phyloP scores from a whole-genome alignment of 2,888 invertebrate genomes.

The Limnephilus marmoratus region DNA sequence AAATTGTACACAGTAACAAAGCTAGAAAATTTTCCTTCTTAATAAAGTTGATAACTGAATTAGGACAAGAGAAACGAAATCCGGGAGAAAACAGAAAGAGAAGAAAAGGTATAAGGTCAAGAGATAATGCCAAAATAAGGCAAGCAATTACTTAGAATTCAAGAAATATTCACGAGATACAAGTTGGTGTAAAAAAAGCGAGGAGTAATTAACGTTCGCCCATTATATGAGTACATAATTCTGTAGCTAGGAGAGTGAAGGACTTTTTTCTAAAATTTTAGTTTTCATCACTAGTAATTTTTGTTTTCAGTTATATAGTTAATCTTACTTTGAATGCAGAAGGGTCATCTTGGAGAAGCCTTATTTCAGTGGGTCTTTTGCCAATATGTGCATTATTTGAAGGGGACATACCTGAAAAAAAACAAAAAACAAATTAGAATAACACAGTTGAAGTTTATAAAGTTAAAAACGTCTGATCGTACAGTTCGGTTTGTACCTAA shows the following conservation, averaged over 20 bases:
- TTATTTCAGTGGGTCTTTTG: background rate
- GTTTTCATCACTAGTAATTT: background rate
- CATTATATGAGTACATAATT: background rate
- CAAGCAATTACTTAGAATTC: conserved; percentile 40
- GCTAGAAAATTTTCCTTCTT: conserved; percentile 26
- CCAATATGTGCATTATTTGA: background rate
- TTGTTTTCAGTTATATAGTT: background rate
- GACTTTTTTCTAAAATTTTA: background rate
- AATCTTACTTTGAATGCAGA: background rate
- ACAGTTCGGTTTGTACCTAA: too few relatives aligned
- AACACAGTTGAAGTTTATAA: background rate
- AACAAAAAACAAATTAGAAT: background rate
- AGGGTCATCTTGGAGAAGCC: background rate
- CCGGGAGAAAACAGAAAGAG: background rate
- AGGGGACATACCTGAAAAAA: background rate
- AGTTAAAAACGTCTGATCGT: too few relatives aligned
- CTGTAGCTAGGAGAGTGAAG: background rate
- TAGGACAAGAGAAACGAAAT: conserved; percentile 25
- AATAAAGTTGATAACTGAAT: conserved; percentile 50
- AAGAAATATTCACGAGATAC: background rate
- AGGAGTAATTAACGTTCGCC: conserved; percentile 22
- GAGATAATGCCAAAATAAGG: conserved; percentile 38
- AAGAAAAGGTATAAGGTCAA: conserved; percentile 44
- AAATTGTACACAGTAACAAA: conserved; percentile 39
- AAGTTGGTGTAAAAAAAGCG: conserved; percentile 21